Conservation (phyloP, 1,140 invertebrate species). For the Drosophila nikananu region DNA sequence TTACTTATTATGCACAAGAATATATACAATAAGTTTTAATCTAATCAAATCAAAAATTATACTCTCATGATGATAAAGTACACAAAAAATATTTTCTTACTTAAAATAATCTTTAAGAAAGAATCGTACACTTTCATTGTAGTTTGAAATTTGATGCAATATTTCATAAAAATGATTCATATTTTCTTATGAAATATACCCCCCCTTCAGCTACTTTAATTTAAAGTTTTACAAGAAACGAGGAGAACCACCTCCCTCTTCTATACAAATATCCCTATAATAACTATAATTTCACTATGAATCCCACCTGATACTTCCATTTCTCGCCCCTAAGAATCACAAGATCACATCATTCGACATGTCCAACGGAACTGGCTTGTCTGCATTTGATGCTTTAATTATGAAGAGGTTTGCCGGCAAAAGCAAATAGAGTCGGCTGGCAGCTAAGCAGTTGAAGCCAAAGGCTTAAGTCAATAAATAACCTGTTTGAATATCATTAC, state of each 20-base stretch:
- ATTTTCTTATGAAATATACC: not conserved
- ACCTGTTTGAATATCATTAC: conserved; percentile 73
- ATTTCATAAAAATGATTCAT: not conserved
- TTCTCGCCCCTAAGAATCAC: not conserved
- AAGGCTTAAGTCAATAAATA: conserved; percentile 67
- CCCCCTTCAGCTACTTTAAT: not conserved
- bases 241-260: too few relatives aligned
- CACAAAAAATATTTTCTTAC: too few relatives aligned
- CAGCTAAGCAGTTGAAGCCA: conserved; percentile 15
- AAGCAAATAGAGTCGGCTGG: conserved; percentile 43
- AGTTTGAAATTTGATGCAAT: too few relatives aligned
- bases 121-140: too few relatives aligned
- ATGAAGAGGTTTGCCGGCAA: conserved; percentile 48
- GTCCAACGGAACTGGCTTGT: conserved; percentile 44
- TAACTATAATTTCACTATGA: not conserved
- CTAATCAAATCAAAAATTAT: not conserved
- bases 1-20: too few relatives aligned
- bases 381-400: conserved; percentile 80
- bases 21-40: too few relatives aligned
- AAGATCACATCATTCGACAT: conserved; percentile 25
- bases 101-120: too few relatives aligned
- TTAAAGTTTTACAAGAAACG: not conserved
- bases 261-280: not conserved
- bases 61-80: not conserved
- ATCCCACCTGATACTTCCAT: not conserved